Percentiles rank a stretch among this genome's conserved stretches.
Conservation (phyloP, 2,113 vertebrate species). For the Abramis brama region DNA sequence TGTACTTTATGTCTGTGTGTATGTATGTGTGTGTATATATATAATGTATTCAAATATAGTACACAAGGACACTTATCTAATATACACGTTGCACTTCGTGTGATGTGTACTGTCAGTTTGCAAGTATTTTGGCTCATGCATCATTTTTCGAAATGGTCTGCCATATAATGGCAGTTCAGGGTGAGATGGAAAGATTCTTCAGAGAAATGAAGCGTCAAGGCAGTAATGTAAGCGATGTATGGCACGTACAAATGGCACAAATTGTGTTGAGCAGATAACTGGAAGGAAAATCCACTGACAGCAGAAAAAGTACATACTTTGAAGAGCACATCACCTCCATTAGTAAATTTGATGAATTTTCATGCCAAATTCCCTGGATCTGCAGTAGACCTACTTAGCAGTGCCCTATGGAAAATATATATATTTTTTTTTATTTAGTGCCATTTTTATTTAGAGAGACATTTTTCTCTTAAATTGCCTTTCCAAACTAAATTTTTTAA, state of each 20-base stretch:
- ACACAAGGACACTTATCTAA: slow-evolving; percentile 16
- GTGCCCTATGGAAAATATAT: background rate
- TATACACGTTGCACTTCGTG: slow-evolving; percentile 4
- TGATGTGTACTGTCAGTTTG: background rate
- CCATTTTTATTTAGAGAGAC: background rate
- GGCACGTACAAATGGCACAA: slow-evolving; percentile 36
- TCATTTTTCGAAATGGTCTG: slow-evolving; percentile 47
- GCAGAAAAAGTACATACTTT: slow-evolving; percentile 31
- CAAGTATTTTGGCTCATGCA: slow-evolving; percentile 30
- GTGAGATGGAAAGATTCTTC: slow-evolving; percentile 48
- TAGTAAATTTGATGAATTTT: slow-evolving; percentile 1
- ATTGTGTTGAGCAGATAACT: slow-evolving; percentile 46
- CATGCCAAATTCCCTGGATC: background rate
- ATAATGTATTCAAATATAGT: background rate
- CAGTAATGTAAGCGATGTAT: slow-evolving; percentile 22
- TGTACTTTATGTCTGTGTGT: too few species aligned
- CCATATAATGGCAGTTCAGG: slow-evolving; percentile 26
- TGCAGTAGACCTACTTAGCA: background rate
- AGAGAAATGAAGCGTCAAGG: slow-evolving; percentile 41
- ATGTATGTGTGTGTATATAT: too few species aligned
- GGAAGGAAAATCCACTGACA: slow-evolving; percentile 38
- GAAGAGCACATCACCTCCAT: slow-evolving; percentile 23
- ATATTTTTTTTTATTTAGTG: background rate
- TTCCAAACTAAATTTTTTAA: background rate
- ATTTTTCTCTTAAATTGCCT: background rate